Conservation (phyloP, 1,140 invertebrate species). For the Drosophila navojoa region DNA sequence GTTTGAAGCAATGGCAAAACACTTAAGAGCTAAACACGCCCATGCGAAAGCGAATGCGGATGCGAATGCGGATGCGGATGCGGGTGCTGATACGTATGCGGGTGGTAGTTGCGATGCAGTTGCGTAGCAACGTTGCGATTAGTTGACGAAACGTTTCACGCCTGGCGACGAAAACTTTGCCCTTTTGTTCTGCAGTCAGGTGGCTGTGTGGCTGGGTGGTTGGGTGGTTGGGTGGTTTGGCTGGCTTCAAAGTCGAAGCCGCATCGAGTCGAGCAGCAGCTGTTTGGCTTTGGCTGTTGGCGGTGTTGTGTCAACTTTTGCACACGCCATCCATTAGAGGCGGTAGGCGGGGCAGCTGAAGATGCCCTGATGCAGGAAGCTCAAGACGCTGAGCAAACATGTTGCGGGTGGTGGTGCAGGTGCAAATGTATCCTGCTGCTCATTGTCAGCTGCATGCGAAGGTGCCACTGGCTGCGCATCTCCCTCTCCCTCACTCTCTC, state of each 20-base stretch:
- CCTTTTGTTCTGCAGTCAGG: constrained; percentile 50
- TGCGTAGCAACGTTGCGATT: constrained; percentile 37
- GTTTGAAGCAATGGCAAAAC: constrained; percentile 10
- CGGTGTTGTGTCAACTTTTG: constrained; percentile 80
- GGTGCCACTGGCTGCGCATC: not conserved
- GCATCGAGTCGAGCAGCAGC: constrained; percentile 57
- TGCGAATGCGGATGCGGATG: too few relatives aligned
- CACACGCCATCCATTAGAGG: constrained; percentile 73
- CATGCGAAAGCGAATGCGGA: constrained; percentile 13
- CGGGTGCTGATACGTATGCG: not conserved
- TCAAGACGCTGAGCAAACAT: constrained; percentile 71
- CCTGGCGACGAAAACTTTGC: constrained; percentile 72
- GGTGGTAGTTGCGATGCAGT: constrained; percentile 4
- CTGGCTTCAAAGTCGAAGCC: constrained; percentile 33
- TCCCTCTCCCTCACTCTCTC: not conserved
- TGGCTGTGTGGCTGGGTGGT: not conserved
- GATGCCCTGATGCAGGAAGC: constrained; percentile 30
- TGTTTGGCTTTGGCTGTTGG: constrained; percentile 64
- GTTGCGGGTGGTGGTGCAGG: constrained; percentile 56
- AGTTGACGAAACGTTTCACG: constrained; percentile 73
- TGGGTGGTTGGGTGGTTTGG: not conserved
- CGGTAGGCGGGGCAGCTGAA: not conserved
- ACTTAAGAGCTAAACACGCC: constrained; percentile 29
- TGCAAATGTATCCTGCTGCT: constrained; percentile 79
- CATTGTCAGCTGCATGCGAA: constrained; percentile 67